Conservation (phyloP, 1,140 invertebrate species). For the Pantala flavescens region DNA sequence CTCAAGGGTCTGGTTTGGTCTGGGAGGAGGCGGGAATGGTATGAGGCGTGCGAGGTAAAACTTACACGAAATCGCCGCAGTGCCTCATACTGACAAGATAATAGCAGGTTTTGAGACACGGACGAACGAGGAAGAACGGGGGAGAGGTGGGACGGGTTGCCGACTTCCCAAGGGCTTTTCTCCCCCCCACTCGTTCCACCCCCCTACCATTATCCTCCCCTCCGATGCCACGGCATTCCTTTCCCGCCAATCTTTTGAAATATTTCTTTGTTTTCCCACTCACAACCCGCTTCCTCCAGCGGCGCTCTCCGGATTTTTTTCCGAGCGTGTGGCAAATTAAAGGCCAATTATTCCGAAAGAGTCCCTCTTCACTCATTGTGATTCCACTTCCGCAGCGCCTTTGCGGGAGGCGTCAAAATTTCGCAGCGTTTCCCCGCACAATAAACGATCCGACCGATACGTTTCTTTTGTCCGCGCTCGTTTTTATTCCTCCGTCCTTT, state of each 20-base stretch:
- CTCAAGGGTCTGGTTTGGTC: neutral
- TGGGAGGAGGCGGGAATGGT: neutral
- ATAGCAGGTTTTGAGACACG: conserved; percentile 8
- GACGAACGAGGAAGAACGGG: neutral
- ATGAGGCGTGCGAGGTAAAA: neutral
- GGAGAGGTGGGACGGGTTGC: neutral
- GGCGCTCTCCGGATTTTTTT: neutral
- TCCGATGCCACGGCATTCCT: neutral
- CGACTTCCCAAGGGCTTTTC: neutral
- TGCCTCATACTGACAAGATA: conserved; percentile 9
- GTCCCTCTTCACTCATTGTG: neutral
- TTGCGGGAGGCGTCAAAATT: neutral
- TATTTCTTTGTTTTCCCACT: conserved; percentile 7
- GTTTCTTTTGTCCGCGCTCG: neutral
- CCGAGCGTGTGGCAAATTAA: conserved; percentile 4
- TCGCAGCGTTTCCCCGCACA: neutral
- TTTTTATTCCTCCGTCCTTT: no score
- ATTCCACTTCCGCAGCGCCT: neutral
- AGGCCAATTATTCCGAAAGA: neutral
- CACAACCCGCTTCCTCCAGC: neutral
- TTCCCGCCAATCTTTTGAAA: conserved; percentile 1
- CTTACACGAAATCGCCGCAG: conserved; percentile 7
- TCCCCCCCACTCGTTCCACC: neutral
- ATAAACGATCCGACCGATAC: neutral
- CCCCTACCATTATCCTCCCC: neutral